Base-by-base conservation (phyloP, 2,888 invertebrate genomes). In the Drepana falcataria region DNA sequence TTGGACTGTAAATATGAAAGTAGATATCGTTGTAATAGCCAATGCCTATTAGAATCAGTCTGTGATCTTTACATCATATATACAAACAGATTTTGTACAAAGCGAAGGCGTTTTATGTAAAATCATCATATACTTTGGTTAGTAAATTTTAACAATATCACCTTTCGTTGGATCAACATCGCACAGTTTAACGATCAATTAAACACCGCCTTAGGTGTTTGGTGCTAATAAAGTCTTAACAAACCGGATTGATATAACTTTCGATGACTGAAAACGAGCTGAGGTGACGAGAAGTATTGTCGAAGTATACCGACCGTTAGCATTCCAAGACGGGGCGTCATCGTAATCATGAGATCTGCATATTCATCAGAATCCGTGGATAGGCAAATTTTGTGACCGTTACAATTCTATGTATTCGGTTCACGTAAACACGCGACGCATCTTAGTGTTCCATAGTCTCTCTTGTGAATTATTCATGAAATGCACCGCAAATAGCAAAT, bases 291-390 rank as follows among this genome's bases (percentile, higher is more conserved):
- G 64, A 60, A 55, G 55, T 54, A 81, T 81, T 82, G 78, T 80
- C 77, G 71, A 87, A 83, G 83, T 85, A 71, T 79, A 71, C 78
- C 79, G 61, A 88, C 89, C 89, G 90, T 88, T 89, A 88, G 77
- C 70, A 87, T 86, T 86, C 86, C 85, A 64, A 68, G 81, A 76
- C 81, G 64, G 71, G 73, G 51, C 51, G 40, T 51, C 51, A 51
- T 51, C 81, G 81, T 85, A 84, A 86, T 81, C 77, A 69, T 71
- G 67, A 77, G 61, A 80, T 85, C 79, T 87, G 80, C 82, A 88
- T 89, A 90, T 89, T 87, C 84, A 89, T 81, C 76, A 81, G 77
- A 79, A 76, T 79, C 77, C 73, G 61, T 65, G 74, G 80, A 81
- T 82, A 79, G 77, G 81, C 75, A 76, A 81, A 83, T 82, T 81